Base-by-base conservation (phyloP, 2,113 vertebrate genomes). In the Vidua chalybeata region DNA sequence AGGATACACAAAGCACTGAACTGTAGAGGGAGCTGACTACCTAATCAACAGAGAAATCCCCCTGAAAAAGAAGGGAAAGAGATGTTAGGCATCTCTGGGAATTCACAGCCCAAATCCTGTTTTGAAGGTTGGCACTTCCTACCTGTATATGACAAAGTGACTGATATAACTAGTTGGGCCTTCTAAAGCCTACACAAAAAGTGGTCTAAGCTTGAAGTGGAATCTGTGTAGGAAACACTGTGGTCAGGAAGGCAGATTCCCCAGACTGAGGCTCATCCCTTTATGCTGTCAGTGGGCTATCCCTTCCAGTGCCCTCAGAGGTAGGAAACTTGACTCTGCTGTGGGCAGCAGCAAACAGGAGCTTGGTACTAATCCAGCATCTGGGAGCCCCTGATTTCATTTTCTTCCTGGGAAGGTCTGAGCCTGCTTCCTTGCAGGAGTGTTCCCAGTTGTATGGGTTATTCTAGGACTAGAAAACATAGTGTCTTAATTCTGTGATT, bases 241-340 rank as follows among this genome's bases (percentile, higher is more conserved):
- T 13, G 19, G 26, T 45, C 24, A 58, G 31, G 35, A 85, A 63
- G 12, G 19, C 14, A 41, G 3, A 54, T 59, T 51, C 10, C 22
- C 6, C 30, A 55, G 10, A 16, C 46, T 54, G 39, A 83, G 56
- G 10, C 6, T 58, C 2, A 7, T 33, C 9, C 21, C 18, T 11
- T 81, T 62, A 45, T 1, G 4, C 16, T 2, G 1, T 19, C 6
- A 0, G 7, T 90, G 43, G 37, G 10, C 15, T 58, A 31, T 17
- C 16, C 5, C 13, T 6, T 81, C 63, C 41, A 39, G 26, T 28
- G 15, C 3, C 9, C 9, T 16, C 39, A 76, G 23, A 41, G 9
- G 39, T 0, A 41, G 31, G 31, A 72, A 67, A 73, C 6, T 13
- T 54, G 10, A 59, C n/a, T 15, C 8, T 72, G 22, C 39, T 45